These are phyloP conservation scores for Drosophila malerkotliana DNA, from an alignment of 1,140 invertebrate species.

Conservation along the genomic window DNA sequence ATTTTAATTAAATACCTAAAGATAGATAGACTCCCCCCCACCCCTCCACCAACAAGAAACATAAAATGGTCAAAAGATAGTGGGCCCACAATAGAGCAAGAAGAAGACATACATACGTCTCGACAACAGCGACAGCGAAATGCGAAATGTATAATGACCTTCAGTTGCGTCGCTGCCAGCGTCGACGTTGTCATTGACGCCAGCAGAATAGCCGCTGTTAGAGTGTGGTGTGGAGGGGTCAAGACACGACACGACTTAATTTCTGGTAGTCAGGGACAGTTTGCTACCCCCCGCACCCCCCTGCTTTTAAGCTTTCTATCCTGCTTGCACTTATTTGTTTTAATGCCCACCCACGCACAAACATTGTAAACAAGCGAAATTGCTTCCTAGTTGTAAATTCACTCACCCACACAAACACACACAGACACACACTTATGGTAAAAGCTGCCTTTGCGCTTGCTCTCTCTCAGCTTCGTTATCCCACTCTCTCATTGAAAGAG, in stretches of 20 bases:
- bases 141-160: constrained; percentile 75
- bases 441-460: constrained; percentile 35
- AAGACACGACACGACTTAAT: constrained; percentile 69
- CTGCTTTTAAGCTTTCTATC: neutral
- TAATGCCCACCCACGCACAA: constrained; percentile 48
- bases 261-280: constrained; percentile 50
- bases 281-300: neutral
- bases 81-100: constrained; percentile 2
- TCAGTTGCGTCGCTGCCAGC: constrained; percentile 61
- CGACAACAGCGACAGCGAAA: constrained; percentile 12
- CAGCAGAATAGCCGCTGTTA: constrained; percentile 7
- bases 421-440: neutral
- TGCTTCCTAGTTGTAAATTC: constrained; percentile 73
- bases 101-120: neutral
- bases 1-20: too few relatives aligned
- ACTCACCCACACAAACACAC: constrained; percentile 20
- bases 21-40: too few relatives aligned
- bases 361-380: constrained; percentile 72
- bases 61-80: constrained; percentile 2
- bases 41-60: neutral
- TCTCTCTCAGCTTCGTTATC: constrained; percentile 41
- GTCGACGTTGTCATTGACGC: constrained; percentile 29
- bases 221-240: constrained; percentile 42
- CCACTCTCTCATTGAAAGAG: constrained; percentile 12
- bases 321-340: constrained; percentile 6